Base-by-base conservation (phyloP, 1,140 invertebrate genomes). In the Dufourea novaeangliae region DNA sequence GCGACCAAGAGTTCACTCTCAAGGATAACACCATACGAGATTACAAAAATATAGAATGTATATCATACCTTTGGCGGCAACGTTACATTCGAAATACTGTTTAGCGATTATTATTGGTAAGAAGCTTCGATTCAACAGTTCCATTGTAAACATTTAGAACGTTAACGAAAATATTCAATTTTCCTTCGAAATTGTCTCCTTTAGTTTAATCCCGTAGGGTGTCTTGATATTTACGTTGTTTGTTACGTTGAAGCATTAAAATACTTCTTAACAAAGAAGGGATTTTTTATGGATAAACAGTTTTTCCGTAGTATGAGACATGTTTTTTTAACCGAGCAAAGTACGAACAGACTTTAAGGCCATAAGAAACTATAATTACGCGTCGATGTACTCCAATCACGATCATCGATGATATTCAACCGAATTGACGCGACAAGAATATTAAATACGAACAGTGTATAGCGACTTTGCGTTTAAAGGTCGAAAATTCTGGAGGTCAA, bases 401-500 rank as follows among this genome's bases (percentile, higher is more conserved):
- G 78, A 41, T 56, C 32, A 2, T 17, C 27, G 17, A 32, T 44
- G 52, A 63, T 63, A 68, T 77, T 56, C 56, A 50, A 41, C 54
- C 44, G 59, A 64, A 50, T 59, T 34, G 39, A 75, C 54, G 46
- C 12, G n/a, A 7, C 14, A 20, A 14, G 76, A 79, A 84, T 79
- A 68, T 56, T 27, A 79, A 83, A n/a, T 25, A 20, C n/a, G 3
- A 20, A 6, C 6, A 25, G 44, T 59, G 17, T 14, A 32, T 14
- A 12, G 4, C 20, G 39, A 27, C 81, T 80, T 83, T 69, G 82
- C 3, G 32, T 34, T 41, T 2, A 54, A 56, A 79, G 75, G 80
- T 69, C 59, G 46, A 34, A 20, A 37, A 82, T 56, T 46, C 1
- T 44, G 41, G 14, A 78, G 57, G 66, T 57, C 54, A 66, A 39